phyloP scores from a whole-genome alignment of 64 coral and sea anemone genomes.

The Cladopsammia gracilis region DNA sequence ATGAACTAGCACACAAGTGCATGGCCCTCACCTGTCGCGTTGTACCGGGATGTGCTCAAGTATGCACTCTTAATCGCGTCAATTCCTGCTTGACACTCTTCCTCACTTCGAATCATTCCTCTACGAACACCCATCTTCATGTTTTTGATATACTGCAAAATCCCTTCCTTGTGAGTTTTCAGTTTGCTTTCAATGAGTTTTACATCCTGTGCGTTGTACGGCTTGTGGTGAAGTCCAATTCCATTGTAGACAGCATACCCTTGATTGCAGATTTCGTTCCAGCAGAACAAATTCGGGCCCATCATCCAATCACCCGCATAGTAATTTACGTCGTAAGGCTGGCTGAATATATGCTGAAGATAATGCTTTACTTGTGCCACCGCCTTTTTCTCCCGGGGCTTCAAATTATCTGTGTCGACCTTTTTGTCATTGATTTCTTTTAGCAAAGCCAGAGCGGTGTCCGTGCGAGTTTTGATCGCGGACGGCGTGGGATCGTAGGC shows the following conservation, averaged over 20 bases:
- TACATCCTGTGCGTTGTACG: conserved; percentile 38
- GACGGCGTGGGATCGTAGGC: conserved; percentile 63
- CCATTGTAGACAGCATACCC: background rate
- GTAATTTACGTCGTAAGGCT: conserved; percentile 83
- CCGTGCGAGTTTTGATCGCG: conserved; percentile 72
- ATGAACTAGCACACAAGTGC: background rate
- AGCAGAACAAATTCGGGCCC: conserved; percentile 84
- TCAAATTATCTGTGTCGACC: conserved; percentile 39
- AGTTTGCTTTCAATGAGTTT: conserved; percentile 44
- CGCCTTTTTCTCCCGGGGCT: conserved; percentile 64
- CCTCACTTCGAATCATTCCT: conserved; percentile 75
- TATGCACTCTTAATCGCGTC: conserved; percentile 76
- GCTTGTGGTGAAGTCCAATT: conserved; percentile 34
- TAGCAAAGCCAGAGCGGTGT: conserved; percentile 57
- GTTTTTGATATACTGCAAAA: conserved; percentile 79
- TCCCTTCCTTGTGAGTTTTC: background rate
- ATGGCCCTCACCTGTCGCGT: conserved; percentile 77
- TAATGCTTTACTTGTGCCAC: conserved; percentile 67
- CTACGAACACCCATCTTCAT: conserved; percentile 78
- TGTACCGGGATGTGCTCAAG: conserved; percentile 74
- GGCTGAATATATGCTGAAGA: conserved; percentile 71
- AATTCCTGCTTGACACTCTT: conserved; percentile 70
- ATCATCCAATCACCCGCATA: conserved; percentile 86
- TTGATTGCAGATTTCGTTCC: conserved; percentile 66
- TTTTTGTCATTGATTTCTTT: conserved; percentile 48